phyloP scores from a whole-genome alignment of 2,797 vertebrate genomes.

The Manis crassicaudata region DNA sequence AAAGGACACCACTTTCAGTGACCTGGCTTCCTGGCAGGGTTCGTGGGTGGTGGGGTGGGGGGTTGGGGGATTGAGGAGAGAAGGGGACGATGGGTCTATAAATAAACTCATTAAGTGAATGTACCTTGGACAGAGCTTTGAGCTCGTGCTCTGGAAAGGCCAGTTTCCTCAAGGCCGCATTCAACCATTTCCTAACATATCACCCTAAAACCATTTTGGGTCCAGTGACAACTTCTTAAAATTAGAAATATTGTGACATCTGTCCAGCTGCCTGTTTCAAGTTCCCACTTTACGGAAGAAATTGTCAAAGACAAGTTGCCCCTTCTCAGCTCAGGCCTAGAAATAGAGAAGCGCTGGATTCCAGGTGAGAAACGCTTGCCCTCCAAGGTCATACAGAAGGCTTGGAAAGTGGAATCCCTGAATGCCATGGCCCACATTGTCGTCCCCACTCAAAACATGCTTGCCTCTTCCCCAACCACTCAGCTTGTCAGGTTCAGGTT shows the following conservation, averaged over 20 bases:
- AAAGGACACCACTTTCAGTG: neutral
- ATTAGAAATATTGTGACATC: neutral
- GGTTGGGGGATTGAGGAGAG: too few species aligned
- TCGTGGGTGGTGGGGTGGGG: neutral
- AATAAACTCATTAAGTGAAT: neutral
- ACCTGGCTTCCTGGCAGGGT: neutral
- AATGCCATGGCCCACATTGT: neutral
- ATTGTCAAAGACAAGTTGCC: neutral
- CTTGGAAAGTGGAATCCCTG: neutral
- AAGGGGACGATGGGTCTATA: neutral
- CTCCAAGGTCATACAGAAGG: neutral
- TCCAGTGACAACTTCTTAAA: neutral
- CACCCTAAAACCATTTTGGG: neutral
- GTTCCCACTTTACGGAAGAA: neutral
- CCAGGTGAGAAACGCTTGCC: neutral
- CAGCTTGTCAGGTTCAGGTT: conserved; percentile 15
- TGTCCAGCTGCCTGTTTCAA: neutral
- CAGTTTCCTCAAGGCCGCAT: neutral
- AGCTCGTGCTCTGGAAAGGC: neutral
- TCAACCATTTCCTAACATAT: conserved; percentile 5
- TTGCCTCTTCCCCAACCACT: neutral
- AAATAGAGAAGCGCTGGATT: conserved; percentile 28
- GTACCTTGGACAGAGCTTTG: neutral
- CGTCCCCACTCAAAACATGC: neutral
- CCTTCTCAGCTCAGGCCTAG: conserved; percentile 4